Base-by-base conservation (phyloP, 1,140 invertebrate species). In the Tribolium madens region DNA sequence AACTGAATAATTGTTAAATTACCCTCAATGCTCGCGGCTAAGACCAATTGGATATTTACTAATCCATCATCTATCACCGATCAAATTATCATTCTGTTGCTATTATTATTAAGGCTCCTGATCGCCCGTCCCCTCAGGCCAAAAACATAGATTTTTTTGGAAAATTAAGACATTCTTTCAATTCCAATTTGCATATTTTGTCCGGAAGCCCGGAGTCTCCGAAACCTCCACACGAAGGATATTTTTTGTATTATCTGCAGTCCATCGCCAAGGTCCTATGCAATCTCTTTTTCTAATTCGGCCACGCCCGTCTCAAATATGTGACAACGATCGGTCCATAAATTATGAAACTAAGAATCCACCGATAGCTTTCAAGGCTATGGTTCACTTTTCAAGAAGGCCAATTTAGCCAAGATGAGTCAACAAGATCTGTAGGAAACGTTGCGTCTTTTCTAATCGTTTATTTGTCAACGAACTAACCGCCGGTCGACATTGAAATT, bases 401-500 rank as follows among this genome's bases (percentile, higher is more conserved):
- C 31, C 47, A 71, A 48, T 71, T 47, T 50, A 47, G 17, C 36
- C 47, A 46, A 72, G 50, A 72, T 72, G 50, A 53, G 70, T 72
- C 50, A 72, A 72, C 70, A 72, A 52, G 70, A 72, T 53, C 53
- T 21, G 18, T 60, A 60, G 53, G 53, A 60, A 60, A 60, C 53
- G 18, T 60, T 60, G 53, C 18, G 53, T 26, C 57, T 64, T 64
- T 64, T 64, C 57, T 64, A 57, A 57, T 57, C 14, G 57, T 36
- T 75, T 48, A 50, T 68, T 75, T 75, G 57, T 75, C 64, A 75
- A 75, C 48, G 33, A 42, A 26, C 47, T 26, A 74, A 75, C 74
- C 74, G 48, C 74, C 46, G 33, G 13, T 75, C 57, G 74, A 69
- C 74, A 75, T 75, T 75, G 74, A 75, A 50, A 60, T 46, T 64